Percentiles rank a stretch among this genome's conserved stretches.
phyloP scores from a whole-genome alignment of 2,888 invertebrate genomes.

The Arrhopalites spinosus region DNA sequence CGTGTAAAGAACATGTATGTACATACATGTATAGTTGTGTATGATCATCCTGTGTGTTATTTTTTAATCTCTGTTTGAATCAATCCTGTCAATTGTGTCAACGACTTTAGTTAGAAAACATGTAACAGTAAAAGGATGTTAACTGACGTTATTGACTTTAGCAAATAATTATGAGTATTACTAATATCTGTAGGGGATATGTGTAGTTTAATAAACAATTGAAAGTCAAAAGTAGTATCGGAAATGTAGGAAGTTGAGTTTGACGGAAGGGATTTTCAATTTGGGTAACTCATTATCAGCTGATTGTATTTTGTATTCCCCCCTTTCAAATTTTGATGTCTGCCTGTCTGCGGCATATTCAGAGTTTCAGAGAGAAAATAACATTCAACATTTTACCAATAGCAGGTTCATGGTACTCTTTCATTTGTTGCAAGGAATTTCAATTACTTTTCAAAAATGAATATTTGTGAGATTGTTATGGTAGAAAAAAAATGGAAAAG shows the following conservation, averaged over 20 bases:
- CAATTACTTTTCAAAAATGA: neutral
- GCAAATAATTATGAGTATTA: too few species aligned
- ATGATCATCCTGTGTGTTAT: neutral
- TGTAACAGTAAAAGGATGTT: neutral
- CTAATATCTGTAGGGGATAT: neutral
- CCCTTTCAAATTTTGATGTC: neutral
- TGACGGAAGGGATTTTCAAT: conserved; percentile 9
- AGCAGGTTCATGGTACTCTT: neutral
- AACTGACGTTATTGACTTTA: neutral
- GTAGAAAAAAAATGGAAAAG: too few species aligned
- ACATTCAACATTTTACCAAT: too few species aligned
- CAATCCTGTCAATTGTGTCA: neutral
- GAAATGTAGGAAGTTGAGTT: conserved; percentile 5
- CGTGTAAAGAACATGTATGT: too few species aligned
- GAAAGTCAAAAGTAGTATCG: neutral
- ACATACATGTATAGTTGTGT: too few species aligned
- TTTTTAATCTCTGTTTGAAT: neutral
- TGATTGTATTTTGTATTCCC: conserved; percentile 19
- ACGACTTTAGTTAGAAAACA: neutral
- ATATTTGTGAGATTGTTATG: neutral
- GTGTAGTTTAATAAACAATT: neutral
- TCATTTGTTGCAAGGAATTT: neutral
- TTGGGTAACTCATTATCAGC: conserved; percentile 31
- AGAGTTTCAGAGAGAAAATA: neutral
- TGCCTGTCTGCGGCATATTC: neutral